Evolutionary conservation across 2,888 invertebrate genomes (phyloP), one percentile per base, ranked within the genome.

Genomic region (Amitus sp.): DNA sequence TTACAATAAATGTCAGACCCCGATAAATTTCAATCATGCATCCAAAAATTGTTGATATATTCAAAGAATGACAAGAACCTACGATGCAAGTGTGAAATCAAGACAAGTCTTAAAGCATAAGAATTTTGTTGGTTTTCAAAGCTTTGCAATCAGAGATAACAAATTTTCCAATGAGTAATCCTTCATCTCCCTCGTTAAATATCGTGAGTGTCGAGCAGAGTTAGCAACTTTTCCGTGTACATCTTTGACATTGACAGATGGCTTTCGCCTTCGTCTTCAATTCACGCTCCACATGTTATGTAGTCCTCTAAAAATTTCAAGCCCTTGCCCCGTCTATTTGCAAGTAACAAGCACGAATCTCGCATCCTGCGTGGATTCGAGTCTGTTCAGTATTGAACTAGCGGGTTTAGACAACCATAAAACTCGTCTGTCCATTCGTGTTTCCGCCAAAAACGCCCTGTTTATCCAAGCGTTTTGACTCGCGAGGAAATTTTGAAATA

Each of bases 401-500:
- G n/a, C 6, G 30, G 30, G 30, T 30, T 30, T 30, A 30, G 19
- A 18, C 6, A 45, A 12, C 43, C 43, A 7, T 12, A 4, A 23
- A 45, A 45, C 27, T 12, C 9, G 27, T 45, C 10, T 15, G n/a
- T 45, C 13, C 15, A 2, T 6, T 10, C 12, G 39, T 34, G 13
- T 34, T n/a, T 34, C n/a, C 18, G 51, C 52, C 55, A 45, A 61
- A 45, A 51, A 50, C 47, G n/a, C 53, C 57, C 50, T 42, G 62
- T 57, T 62, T 57, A 57, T 50, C 34, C 49, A 54, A 57, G 54
- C 57, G 62, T 62, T 54, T 46, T n/a, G 50, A 50, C 46, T 23
- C 52, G 45, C 52, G 49, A 54, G 53, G 50, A 50, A 57, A 62
- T 57, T 62, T 57, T 62, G 56, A 62, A 62, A 53, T 62, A 62